These are phyloP conservation scores for Orchesella flavescens DNA, from an alignment of 2,888 invertebrate species.

Conservation along the genomic window DNA sequence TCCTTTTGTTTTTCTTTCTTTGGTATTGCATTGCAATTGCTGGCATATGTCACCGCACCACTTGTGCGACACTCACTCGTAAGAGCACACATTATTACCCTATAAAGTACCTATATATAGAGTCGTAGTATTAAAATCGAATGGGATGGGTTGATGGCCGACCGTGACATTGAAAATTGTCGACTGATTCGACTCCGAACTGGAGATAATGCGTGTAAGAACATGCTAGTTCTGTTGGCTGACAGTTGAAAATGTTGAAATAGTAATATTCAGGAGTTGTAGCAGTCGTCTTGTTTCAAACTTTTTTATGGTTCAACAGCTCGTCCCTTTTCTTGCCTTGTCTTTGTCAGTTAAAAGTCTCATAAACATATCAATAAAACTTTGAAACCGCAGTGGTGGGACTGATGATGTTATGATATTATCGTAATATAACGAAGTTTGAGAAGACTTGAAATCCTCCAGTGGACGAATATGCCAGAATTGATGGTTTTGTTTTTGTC, in stretches of 20 bases:
- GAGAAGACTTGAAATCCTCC: too few relatives aligned
- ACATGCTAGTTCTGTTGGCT: neutral
- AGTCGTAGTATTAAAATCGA: conserved; percentile 20
- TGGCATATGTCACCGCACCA: neutral
- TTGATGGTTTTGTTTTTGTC: too few relatives aligned
- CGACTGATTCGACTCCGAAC: neutral
- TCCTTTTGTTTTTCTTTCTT: conserved; percentile 5
- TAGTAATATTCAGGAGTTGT: neutral
- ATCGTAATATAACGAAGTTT: too few relatives aligned
- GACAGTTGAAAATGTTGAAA: neutral
- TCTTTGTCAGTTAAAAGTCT: too few relatives aligned
- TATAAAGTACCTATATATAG: conserved; percentile 17
- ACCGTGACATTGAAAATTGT: conserved; percentile 57
- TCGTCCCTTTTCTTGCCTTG: neutral
- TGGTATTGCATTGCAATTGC: neutral
- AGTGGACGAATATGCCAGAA: too few relatives aligned
- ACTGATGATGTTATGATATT: too few relatives aligned
- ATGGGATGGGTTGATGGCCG: conserved; percentile 45
- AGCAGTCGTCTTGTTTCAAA: neutral
- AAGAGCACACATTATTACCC: neutral
- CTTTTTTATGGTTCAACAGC: too few relatives aligned
- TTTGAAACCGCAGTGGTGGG: too few relatives aligned
- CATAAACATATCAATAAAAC: too few relatives aligned
- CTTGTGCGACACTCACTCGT: neutral
- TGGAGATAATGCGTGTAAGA: neutral